Evolutionary conservation across 1,140 invertebrate species (phyloP), one percentile per base, ranked within the genome.

Genomic region (Drosophila pachea): DNA sequence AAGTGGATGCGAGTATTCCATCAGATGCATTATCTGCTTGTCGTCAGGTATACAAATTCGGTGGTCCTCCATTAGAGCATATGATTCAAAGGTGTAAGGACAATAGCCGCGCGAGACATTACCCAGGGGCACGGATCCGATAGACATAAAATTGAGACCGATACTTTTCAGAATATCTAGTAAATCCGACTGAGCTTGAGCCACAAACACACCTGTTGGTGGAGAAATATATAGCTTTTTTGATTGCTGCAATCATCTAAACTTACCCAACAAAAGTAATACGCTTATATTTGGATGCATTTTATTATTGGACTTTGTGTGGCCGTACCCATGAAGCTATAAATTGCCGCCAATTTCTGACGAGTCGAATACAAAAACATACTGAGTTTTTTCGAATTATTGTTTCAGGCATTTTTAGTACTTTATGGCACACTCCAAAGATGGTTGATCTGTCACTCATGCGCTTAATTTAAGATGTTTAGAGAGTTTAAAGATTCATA

Each of bases 1-100:
- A 0, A 83, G 69, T 11, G 60, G 65, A 3, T 49, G 66, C 12
- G 67, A 68, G 7, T 45, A 7, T 6, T 82, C 82, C 0, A 61
- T 45, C 36, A 88, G 16, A 40, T 88, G 87, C 33, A 72, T 11
- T n/a, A 88, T 84, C 40, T 84, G 64, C 40, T 78, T 65, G 53
- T 88, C 87, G 48, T 78, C 82, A 5, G 73, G 72, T 6, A 53
- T 47, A 36, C 82, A 88, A 0, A 32, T 61, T 4, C 61, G 50
- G 0, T 74, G 77, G 0, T 81, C 77, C 6, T 52, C 48, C 55
- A 75, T 50, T 1, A 86, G 47, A 0, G 74, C 81, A 22, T 64
- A 74, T 0, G 74, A 69, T 22, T 66, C 29, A 32, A 87, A 88
- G 9, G 60, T 64, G 38, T 88, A 87, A 0, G 55, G 62, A 38